phyloP scores from a whole-genome alignment of 1,140 invertebrate species.

The Drosophila virilis region DNA sequence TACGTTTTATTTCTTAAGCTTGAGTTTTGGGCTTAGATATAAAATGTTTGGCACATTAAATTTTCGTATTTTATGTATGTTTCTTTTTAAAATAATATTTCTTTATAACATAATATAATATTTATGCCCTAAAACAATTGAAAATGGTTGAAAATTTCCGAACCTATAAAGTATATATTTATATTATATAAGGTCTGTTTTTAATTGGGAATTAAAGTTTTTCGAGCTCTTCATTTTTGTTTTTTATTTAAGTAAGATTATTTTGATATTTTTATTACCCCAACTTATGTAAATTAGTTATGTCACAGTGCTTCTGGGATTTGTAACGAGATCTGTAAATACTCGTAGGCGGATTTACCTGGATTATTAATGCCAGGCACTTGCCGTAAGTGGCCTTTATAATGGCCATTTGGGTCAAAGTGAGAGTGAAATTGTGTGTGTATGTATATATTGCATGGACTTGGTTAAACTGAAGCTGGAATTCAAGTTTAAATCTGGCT shows the following conservation, averaged over 20 bases:
- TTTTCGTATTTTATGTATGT: no score
- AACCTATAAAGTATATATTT: no score
- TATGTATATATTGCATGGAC: constrained; percentile 5
- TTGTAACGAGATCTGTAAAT: constrained; percentile 44
- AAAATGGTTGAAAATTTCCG: no score
- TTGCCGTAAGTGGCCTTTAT: constrained; percentile 59
- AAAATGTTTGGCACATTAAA: no score
- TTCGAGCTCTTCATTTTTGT: no score
- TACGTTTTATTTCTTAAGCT: no score
- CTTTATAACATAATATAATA: no score
- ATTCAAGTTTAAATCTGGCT: constrained; percentile 36
- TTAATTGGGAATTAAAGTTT: no score
- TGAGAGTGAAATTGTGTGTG: constrained; percentile 44
- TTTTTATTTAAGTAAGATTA: background rate
- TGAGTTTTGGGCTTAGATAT: no score
- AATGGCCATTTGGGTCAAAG: constrained; percentile 65
- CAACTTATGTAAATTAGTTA: background rate
- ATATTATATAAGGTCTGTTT: no score
- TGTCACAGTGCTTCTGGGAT: background rate
- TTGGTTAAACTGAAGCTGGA: constrained; percentile 28
- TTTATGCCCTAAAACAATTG: no score
- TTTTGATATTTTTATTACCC: background rate
- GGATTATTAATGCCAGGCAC: constrained; percentile 60
- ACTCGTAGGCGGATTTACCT: constrained; percentile 43
- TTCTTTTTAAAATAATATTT: no score